Evolutionary conservation across 2,797 vertebrate species (phyloP), one percentile per base, ranked within the genome.

Genomic region (Cryptoblepharus egeriae): DNA sequence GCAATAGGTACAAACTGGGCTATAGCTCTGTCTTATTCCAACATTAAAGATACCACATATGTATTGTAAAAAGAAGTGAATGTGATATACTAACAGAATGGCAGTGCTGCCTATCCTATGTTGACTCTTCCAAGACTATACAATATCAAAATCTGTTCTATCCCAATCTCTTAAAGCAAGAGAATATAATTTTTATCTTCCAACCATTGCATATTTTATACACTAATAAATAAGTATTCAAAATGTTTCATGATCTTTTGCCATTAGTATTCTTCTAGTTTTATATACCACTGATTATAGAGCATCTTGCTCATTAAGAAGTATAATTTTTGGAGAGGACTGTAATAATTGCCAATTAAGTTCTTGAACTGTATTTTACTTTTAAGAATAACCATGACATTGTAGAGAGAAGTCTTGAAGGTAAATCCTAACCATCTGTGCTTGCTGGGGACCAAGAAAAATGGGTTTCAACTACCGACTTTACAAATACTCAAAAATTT

Each of bases 1-100:
- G 90, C 10, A 0, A 82, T 84, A 82, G 80, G 85, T 90, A 91
- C 76, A 89, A 42, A 70, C 78, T 84, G 81, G 93, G 88, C 84
- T 84, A 80, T 82, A 86, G 67, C 75, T 88, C 82, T 78, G 61
- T 75, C 84, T 89, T 67, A 90, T 80, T 26, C 63, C 37, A 88
- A 67, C 88, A 87, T 79, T 90, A 78, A 91, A 87, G 78, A 87
- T 86, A 89, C 64, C 45, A 75, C 5, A 85, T 73, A 89, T 79
- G 11, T 39, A 57, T 90, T 91, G 81, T 91, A 69, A 52, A 75
- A n/a, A n/a, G n/a, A n/a, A 30, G 85, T 77, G 74, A 45, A 89
- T 73, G 93, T 64, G 80, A 70, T 70, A 88, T 85, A 68, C 78
- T 87, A 87, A 80, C 68, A 74, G 69, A 76, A 65, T 80, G 74